These are phyloP conservation scores for Formica exsecta DNA, from an alignment of 1,140 invertebrate species.

Conservation along the genomic window DNA sequence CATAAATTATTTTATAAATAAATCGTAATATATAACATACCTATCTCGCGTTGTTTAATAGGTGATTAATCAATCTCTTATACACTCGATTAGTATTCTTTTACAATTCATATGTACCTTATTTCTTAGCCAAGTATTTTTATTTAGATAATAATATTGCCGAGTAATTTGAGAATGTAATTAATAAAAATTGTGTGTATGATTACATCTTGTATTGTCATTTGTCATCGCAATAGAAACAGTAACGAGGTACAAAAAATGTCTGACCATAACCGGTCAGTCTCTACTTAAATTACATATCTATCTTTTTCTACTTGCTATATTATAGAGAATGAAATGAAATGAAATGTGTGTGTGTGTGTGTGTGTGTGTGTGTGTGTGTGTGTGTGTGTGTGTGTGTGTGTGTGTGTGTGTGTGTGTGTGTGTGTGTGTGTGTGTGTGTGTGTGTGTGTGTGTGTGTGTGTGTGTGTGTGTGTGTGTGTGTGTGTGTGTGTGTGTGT, in stretches of 20 bases:
- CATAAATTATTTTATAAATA: constrained; percentile 1
- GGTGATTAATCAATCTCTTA: neutral
- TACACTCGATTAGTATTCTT: neutral
- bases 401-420: too few relatives aligned
- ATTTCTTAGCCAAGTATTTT: constrained; percentile 3
- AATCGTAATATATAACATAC: neutral
- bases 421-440: too few relatives aligned
- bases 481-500: too few relatives aligned
- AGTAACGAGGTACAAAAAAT: constrained; percentile 26
- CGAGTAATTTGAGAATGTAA: neutral
- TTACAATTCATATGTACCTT: neutral
- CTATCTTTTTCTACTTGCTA: neutral
- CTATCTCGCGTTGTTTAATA: constrained; percentile 9
- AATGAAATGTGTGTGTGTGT: too few relatives aligned
- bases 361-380: too few relatives aligned
- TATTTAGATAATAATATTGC: neutral
- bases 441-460: too few relatives aligned
- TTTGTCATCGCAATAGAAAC: constrained; percentile 4
- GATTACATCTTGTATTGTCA: neutral
- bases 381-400: too few relatives aligned
- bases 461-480: too few relatives aligned
- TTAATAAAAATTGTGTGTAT: neutral
- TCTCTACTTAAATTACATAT: constrained; percentile 40
- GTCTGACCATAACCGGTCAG: constrained; percentile 3
- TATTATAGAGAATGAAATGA: neutral